Evolutionary conservation across 2,797 vertebrate genomes (phyloP).

Genomic region (Antennarius maculatus): DNA sequence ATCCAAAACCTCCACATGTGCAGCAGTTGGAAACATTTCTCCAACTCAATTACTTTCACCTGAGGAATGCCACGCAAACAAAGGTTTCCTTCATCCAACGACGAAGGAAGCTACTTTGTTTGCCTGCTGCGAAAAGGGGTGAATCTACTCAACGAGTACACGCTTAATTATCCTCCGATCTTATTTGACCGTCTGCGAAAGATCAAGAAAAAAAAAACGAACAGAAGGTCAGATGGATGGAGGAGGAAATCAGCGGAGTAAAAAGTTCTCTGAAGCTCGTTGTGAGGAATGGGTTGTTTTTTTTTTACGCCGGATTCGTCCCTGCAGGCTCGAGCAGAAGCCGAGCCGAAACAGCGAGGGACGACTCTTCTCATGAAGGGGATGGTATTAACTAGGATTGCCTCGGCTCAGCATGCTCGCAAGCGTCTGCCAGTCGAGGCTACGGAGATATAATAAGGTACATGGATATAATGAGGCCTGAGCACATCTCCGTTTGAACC

Average conservation of each 20-base stretch:
- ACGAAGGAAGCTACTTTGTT: conserved; percentile 42
- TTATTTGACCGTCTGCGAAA: conserved; percentile 36
- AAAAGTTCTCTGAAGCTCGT: conserved; percentile 34
- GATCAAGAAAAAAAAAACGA: neutral
- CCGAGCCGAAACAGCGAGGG: conserved; percentile 61
- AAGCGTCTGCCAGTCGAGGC: conserved; percentile 63
- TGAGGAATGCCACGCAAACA: conserved; percentile 36
- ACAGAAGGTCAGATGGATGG: conserved; percentile 46
- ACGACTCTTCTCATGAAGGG: conserved; percentile 73
- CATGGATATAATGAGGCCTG: conserved; percentile 71
- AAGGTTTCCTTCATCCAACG: conserved; percentile 33
- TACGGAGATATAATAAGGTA: conserved; percentile 70
- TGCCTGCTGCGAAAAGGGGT: conserved; percentile 4
- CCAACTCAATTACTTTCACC: conserved; percentile 24
- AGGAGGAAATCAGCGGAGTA: conserved; percentile 34
- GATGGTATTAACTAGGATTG: conserved; percentile 78
- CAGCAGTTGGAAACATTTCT: conserved; percentile 32
- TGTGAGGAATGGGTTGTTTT: conserved; percentile 37
- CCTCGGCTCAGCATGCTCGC: conserved; percentile 65
- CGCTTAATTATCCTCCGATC: conserved; percentile 44
- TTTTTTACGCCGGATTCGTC: conserved; percentile 45
- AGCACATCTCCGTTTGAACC: conserved; percentile 53
- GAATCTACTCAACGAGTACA: conserved; percentile 16
- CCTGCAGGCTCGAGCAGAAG: conserved; percentile 55
- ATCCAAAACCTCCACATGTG: conserved; percentile 30